A percentile compares a stretch with the other conserved stretches of the same genome.
Conservation (phyloP, 2,113 vertebrate genomes). For the Accipiter cooperii region DNA sequence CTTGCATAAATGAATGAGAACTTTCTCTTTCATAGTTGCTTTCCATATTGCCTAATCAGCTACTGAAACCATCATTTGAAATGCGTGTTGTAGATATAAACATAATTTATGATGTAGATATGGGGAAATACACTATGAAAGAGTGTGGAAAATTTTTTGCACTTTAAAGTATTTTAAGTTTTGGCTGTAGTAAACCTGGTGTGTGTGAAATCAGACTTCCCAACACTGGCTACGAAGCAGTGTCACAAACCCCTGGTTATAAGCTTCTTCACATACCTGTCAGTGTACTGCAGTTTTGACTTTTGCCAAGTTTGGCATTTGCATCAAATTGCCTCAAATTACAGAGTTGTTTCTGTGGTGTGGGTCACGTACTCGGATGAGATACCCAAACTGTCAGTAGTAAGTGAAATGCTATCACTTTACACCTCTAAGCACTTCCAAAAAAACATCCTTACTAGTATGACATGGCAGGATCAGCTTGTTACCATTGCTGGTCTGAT, state of each 20-base stretch:
- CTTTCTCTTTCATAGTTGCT: neutral
- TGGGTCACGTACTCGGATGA: neutral
- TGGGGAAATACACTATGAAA: neutral
- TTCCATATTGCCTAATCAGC: neutral
- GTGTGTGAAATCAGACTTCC: neutral
- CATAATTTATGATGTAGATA: neutral
- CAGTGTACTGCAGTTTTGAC: neutral
- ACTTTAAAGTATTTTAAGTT: neutral
- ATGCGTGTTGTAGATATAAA: neutral
- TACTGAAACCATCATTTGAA: neutral
- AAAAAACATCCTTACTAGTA: neutral
- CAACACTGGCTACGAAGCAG: rapidly evolving
- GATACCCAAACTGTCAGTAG: neutral
- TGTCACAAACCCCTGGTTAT: neutral
- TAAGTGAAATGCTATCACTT: neutral
- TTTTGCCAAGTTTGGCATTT: neutral
- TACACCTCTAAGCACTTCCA: neutral
- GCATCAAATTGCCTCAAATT: neutral
- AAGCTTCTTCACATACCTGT: neutral
- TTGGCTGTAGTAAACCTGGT: neutral
- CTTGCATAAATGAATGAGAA: neutral
- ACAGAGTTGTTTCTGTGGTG: neutral
- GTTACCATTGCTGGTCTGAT: neutral
- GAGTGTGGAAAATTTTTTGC: neutral
- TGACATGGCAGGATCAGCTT: neutral